A percentile compares a stretch with the other conserved stretches of the same genome.
Conservation (phyloP, 2,113 vertebrate species). For the Carassius auratus region DNA sequence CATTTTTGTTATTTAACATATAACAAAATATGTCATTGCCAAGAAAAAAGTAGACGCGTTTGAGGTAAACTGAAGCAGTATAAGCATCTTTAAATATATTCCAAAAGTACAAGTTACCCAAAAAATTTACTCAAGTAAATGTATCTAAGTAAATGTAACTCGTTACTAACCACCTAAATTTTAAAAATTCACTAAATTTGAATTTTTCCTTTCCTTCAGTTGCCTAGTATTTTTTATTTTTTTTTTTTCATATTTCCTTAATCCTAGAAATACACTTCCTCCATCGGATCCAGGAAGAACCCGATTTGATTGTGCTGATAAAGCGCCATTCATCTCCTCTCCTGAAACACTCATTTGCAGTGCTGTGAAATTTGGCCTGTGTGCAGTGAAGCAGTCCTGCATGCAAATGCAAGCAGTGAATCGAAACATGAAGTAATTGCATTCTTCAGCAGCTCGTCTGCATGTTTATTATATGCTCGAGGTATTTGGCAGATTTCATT, state of each 20-base stretch:
- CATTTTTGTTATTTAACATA: too few species aligned
- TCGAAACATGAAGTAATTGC: conserved; percentile 44
- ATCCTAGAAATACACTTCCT: conserved; percentile 54
- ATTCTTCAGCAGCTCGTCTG: conserved; percentile 52
- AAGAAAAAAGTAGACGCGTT: too few species aligned
- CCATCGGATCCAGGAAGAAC: conserved; percentile 42
- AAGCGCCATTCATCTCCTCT: conserved; percentile 38
- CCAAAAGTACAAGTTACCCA: too few species aligned
- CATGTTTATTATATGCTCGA: conserved; percentile 50
- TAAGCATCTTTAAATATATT: too few species aligned
- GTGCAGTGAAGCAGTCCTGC: neutral
- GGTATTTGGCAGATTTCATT: conserved; percentile 41
- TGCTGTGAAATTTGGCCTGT: neutral
- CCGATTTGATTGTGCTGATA: conserved; percentile 47
- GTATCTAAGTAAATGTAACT: too few species aligned
- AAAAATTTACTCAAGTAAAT: too few species aligned
- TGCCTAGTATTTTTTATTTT: conserved; percentile 31
- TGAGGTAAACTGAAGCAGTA: too few species aligned
- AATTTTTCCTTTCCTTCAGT: neutral
- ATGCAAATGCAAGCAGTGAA: conserved; percentile 46
- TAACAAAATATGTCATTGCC: too few species aligned
- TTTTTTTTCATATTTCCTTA: conserved; percentile 49
- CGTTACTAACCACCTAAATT: too few species aligned
- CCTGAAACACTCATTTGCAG: neutral
- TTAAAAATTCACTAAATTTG: too few species aligned